These are phyloP conservation scores for Donacobius atricapilla DNA, from an alignment of 2,113 vertebrate genomes.

Conservation along the genomic window DNA sequence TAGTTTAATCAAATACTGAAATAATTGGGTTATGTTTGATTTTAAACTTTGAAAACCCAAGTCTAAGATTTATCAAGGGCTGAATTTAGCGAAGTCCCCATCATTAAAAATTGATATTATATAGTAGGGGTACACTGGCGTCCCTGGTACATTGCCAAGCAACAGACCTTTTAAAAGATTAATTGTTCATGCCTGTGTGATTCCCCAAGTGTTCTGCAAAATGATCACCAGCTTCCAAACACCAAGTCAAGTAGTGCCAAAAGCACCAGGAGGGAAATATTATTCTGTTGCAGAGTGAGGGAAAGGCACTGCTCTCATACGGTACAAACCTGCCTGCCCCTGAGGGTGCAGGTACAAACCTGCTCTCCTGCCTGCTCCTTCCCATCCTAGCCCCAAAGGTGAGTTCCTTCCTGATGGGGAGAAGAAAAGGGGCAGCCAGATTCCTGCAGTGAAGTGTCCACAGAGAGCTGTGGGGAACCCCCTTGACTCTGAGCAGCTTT, in stretches of 20 bases:
- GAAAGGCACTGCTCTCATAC: neutral
- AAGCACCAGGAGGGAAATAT: conserved; percentile 6
- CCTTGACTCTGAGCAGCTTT: neutral
- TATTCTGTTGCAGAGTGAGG: neutral
- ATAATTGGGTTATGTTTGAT: conserved; percentile 70
- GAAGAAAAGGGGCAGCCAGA: neutral
- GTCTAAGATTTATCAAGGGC: conserved; percentile 53
- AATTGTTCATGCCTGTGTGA: conserved; percentile 56
- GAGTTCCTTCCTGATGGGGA: neutral
- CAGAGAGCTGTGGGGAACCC: neutral
- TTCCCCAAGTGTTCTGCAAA: conserved; percentile 14
- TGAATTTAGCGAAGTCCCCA: conserved; percentile 66
- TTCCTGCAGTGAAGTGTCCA: neutral
- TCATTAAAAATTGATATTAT: conserved; percentile 67
- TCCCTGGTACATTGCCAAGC: conserved; percentile 24
- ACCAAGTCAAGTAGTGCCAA: conserved; percentile 25
- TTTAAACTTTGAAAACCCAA: conserved; percentile 64
- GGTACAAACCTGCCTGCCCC: neutral
- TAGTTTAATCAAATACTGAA: conserved; percentile 65
- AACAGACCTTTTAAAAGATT: conserved; percentile 62
- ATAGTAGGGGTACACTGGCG: neutral
- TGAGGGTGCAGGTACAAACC: neutral
- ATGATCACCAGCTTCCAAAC: conserved; percentile 21
- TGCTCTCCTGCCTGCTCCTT: neutral
- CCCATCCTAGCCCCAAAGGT: neutral